These are phyloP conservation scores for Polia nebulosa DNA, from an alignment of 2,888 invertebrate genomes.

Conservation along the genomic window DNA sequence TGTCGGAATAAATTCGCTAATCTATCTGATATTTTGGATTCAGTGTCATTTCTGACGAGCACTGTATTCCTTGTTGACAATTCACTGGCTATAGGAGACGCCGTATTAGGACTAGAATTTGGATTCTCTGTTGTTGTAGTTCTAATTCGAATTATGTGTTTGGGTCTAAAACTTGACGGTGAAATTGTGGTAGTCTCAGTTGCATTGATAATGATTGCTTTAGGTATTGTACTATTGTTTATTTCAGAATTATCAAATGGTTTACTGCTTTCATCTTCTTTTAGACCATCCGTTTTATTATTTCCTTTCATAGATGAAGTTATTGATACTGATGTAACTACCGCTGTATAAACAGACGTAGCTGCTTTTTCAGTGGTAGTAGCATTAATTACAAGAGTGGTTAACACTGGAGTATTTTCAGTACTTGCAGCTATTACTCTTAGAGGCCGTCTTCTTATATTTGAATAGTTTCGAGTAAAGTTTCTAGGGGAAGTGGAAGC, in stretches of 20 bases:
- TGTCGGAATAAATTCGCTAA: conserved; percentile 78
- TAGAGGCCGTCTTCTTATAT: conserved; percentile 81
- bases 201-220: conserved; percentile 72
- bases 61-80: conserved; percentile 69
- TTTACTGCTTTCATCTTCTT: conserved; percentile 80
- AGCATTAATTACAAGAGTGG: conserved; percentile 73
- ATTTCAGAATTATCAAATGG: conserved; percentile 62
- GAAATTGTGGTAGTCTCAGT: conserved; percentile 72
- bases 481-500: conserved; percentile 76
- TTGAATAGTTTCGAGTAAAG: conserved; percentile 83
- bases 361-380: conserved; percentile 87
- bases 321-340: conserved; percentile 89
- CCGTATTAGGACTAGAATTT: conserved; percentile 74
- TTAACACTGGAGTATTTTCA: conserved; percentile 71
- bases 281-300: conserved; percentile 83
- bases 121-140: conserved; percentile 84
- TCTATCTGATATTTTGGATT: conserved; percentile 78
- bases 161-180: conserved; percentile 71
- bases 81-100: conserved; percentile 79
- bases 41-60: conserved; percentile 71
- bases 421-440: conserved; percentile 79
- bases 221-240: conserved; percentile 73
- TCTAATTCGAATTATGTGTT: conserved; percentile 84
- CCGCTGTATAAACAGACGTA: conserved; percentile 89
- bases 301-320: conserved; percentile 89